Base-by-base conservation (phyloP, 2,797 vertebrate species). In the Sebastes itinus region DNA sequence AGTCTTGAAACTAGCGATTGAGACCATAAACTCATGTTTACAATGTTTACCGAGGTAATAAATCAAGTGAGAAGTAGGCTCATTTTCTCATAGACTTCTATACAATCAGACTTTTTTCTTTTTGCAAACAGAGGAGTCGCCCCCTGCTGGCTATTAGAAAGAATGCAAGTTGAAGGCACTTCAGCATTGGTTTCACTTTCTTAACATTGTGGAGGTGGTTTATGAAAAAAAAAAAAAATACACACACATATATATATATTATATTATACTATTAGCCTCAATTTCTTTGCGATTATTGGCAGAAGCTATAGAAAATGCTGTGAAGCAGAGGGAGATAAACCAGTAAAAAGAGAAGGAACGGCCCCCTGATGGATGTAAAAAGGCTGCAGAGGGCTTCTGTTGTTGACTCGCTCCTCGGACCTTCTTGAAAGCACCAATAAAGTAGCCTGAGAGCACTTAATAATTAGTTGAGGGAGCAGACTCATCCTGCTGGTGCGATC, bases 381-480 rank as follows among this genome's bases (percentile, higher is more conserved):
- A 81, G 64, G 77, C 75, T 75, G 83, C 52, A 30, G 23, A 79
- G 61, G 58, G 86, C 80, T 92, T 86, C 59, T 64, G 76, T 80
- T 92, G 88, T 92, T 81, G 55, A 77, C 78, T 85, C 55, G 68
- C 88, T 92, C 72, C 85, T 86, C 72, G 33, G 88, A 92, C 89
- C 85, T 76, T 87, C 92, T 94, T 94, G 92, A 95, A 94, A 95
- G 94, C 94, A 88, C 72, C 89, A 90, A 92, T 95, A 94, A 95
- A 95, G 89, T 75, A 89, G 91, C 89, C 87, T 89, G 85, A 91
- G 93, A 95, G 94, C 94, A 92, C 93, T 91, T 95, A 92, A 96
- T 95, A 95, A 96, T 96, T 93, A 94, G 93, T 93, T 94, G 90
- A 92, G 85, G 89, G 93, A 83, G 82, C 71, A 65, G 88, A 72